Evolutionary conservation across 2,888 invertebrate genomes (phyloP), one percentile per base, ranked within the genome.

Genomic region (Drosophila emarginata): DNA sequence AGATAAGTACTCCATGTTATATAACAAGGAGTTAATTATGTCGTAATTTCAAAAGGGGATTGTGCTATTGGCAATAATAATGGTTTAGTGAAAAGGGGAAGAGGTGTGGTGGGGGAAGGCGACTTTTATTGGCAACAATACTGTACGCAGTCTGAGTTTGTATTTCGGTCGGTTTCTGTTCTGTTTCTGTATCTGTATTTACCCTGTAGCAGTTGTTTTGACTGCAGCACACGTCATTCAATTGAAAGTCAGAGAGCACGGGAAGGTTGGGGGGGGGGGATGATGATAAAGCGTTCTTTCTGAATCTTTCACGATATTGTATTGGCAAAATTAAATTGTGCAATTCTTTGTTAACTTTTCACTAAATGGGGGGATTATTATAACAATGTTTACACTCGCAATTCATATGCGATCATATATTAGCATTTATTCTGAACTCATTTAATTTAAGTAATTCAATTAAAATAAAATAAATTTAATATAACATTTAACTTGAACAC

Each of bases 11-110:
- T 45, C 11, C 45, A 45, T 73, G 79, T 84, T 81, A 79, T 81
- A 84, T 84, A 81, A 84, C 80, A 78, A 81, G 78, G 74, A 84
- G 82, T 82, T 82, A 82, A 82, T 82, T 82, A 79, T 85, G 82
- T 81, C 82, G 78, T 81, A 82, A 82, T 84, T 76, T 76, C 71
- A 45, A 45, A 45, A 21, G 40, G 9, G 68, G 51, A 67, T 73
- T 18, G 32, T 4, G 32, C 32, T 32, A 32, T 32, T 32, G 32
- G 32, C 32, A 9, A 32, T 11, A 32, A 32, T 32, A 32, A 32
- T 9, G 28, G 28, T 6, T 28, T 28, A 28, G 28, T 4, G 28
- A 28, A 28, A 6, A 5, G 28, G 4, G 28, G 28, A n/a, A n/a
- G 28, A 5, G 28, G 6, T 1, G 32, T 2, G 1, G 1, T 1